Evolutionary conservation across 2,113 vertebrate species (phyloP).

Genomic region (Tauraco erythrolophus): DNA sequence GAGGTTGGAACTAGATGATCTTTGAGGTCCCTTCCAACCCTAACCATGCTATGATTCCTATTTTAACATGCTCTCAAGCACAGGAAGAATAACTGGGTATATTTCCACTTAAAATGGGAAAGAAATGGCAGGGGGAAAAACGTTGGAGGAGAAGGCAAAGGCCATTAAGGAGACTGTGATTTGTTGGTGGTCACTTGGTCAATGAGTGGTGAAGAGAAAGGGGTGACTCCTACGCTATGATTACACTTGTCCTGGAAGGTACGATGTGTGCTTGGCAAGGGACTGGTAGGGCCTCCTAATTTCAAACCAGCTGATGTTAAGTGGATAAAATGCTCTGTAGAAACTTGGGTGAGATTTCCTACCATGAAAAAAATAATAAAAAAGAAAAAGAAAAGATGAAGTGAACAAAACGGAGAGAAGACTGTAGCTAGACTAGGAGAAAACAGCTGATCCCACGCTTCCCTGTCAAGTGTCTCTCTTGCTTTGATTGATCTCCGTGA

Average conservation of each 20-base stretch:
- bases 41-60: too few relatives aligned
- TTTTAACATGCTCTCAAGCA: background rate
- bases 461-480: background rate
- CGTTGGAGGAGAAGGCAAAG: background rate
- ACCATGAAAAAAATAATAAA: background rate
- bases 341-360: background rate
- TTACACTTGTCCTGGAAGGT: background rate
- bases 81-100: background rate
- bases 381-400: background rate
- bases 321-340: background rate
- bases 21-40: too few relatives aligned
- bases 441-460: background rate
- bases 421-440: background rate
- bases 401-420: background rate
- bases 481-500: background rate
- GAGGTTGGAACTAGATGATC: too few relatives aligned
- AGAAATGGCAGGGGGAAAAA: background rate
- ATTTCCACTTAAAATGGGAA: background rate
- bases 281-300: background rate
- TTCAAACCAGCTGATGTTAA: background rate
- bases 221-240: accelerated
- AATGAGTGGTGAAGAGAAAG: background rate
- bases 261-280: accelerated
- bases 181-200: background rate
- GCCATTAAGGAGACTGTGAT: accelerated